phyloP scores from a whole-genome alignment of 2,888 invertebrate genomes.

The Girardia tigrina region DNA sequence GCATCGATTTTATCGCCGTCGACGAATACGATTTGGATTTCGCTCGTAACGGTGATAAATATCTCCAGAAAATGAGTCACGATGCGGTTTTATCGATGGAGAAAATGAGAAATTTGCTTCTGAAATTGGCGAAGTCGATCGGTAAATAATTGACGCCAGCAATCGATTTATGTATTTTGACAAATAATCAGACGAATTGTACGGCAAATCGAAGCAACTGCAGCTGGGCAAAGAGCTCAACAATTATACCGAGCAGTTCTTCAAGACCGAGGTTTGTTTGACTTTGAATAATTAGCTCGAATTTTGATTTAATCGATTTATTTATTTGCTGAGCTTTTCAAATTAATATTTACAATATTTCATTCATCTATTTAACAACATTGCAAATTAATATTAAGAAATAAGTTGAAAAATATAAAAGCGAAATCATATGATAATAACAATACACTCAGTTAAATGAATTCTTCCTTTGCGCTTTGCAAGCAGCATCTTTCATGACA shows the following conservation, averaged over 20 bases:
- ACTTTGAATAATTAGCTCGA: too few species aligned
- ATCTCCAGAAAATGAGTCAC: background rate
- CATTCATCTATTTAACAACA: too few species aligned
- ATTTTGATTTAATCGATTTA: too few species aligned
- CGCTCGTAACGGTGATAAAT: background rate
- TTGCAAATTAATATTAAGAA: too few species aligned
- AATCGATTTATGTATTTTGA: background rate
- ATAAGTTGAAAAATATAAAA: too few species aligned
- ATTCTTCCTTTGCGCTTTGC: too few species aligned
- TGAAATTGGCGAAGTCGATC: background rate
- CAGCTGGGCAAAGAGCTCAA: background rate
- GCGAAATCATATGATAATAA: too few species aligned
- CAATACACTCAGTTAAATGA: too few species aligned
- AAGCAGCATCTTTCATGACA: too few species aligned
- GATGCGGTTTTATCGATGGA: background rate
- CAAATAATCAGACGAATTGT: conserved; percentile 7
- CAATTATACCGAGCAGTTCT: background rate
- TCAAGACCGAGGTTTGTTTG: background rate
- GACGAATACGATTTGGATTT: background rate
- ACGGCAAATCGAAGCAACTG: background rate
- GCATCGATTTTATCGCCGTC: background rate
- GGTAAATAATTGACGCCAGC: background rate
- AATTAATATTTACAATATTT: too few species aligned
- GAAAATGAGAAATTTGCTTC: background rate
- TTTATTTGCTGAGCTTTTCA: too few species aligned